Evolutionary conservation across 2,797 vertebrate species (phyloP), one percentile per base, ranked within the genome.

Genomic region (Dryobates pubescens): DNA sequence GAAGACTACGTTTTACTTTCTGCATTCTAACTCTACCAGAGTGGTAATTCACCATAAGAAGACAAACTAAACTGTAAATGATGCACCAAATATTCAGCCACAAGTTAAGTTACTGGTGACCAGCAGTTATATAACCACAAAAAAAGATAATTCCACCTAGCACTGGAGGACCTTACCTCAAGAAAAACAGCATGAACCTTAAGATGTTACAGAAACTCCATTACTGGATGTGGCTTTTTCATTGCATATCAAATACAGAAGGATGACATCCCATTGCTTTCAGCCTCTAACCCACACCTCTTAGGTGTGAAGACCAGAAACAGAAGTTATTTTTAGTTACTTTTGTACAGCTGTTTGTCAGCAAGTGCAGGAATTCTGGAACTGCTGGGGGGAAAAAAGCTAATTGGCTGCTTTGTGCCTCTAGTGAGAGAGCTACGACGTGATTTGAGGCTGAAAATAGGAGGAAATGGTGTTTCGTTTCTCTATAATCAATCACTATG

Each of bases 401-500:
- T 12, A 20, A 75, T 59, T 83, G 64, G 73, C 56, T 89, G 69
- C 77, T 91, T 89, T 89, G 73, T 80, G 78, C 65, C 61, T 73
- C 78, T 78, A 53, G 30, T 83, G 68, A 76, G 80, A 89, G 88
- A 82, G 59, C 86, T 92, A 81, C 74, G 91, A 68, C 1, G 29
- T 86, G 88, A 69, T 63, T 90, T 4, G 11, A 49, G 87, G 90
- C 89, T 86, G 78, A 93, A 95, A 95, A 89, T 91, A 95, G 89
- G 85, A 95, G 86, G 91, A 95, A 95, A 92, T 56, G 72, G 91
- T 93, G 63, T 92, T 93, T 94, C 89, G 76, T 94, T 96, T 95
- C 92, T 72, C 68, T 45, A 92, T 76, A 95, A 95, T 93, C 93
- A 95, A 90, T 94, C 89, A 95, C 73, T 89, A 5, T 32, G 67